Evolutionary conservation across 2,113 vertebrate genomes (phyloP).

Genomic region (Procavia capensis): DNA sequence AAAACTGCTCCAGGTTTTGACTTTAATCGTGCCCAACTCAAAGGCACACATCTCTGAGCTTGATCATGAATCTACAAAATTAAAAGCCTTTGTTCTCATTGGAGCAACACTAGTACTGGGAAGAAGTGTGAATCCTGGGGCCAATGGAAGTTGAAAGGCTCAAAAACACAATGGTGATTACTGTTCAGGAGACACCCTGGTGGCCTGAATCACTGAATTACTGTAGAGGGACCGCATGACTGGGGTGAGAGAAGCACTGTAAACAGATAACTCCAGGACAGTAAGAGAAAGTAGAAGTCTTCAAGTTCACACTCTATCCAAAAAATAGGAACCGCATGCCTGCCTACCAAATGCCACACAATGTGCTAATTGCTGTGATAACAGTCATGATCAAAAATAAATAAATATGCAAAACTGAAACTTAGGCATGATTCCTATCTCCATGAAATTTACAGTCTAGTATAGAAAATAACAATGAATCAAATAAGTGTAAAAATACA

Average conservation of each 20-base stretch:
- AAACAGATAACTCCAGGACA: not conserved
- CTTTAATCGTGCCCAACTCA: slow-evolving; percentile 37
- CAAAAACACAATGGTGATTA: not conserved
- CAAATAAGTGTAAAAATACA: not conserved
- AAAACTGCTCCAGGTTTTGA: slow-evolving; percentile 39
- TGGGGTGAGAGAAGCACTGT: not conserved
- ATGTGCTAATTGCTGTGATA: not conserved
- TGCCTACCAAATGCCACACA: not conserved
- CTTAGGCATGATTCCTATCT: not conserved
- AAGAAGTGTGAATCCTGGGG: not conserved
- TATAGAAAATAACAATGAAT: not conserved
- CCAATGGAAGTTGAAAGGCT: not conserved
- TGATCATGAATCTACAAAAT: slow-evolving; percentile 48
- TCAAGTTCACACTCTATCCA: not conserved
- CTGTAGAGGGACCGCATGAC: not conserved
- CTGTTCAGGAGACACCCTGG: not conserved
- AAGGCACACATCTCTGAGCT: not conserved
- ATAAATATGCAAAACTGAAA: not conserved
- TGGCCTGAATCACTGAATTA: not conserved
- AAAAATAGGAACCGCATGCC: not conserved
- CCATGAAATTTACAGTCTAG: not conserved
- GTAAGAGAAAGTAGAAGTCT: not conserved
- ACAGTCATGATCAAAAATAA: slow-evolving; percentile 25
- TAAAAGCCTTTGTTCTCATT: slow-evolving; percentile 1
- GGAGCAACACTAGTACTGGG: not conserved